Evolutionary conservation across 2,113 vertebrate genomes (phyloP).

Genomic region (Odobenus rosmarus): DNA sequence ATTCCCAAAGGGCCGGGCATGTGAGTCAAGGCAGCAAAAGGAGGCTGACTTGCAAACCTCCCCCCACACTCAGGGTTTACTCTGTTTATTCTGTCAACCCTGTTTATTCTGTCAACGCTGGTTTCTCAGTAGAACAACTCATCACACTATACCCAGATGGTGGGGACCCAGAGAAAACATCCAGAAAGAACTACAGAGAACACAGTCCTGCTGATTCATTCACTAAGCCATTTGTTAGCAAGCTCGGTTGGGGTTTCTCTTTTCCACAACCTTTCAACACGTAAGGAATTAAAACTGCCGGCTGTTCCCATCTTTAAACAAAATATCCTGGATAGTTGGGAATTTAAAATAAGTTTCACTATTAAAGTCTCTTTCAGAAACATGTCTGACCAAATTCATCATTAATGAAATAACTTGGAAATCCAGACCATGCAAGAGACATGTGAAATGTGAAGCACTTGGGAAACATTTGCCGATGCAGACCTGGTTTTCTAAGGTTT

Average conservation of each 20-base stretch:
- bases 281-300: neutral
- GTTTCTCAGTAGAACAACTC: conserved; percentile 83
- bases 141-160: conserved; percentile 75
- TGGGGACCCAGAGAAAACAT: conserved; percentile 68
- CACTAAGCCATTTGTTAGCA: conserved; percentile 71
- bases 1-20: conserved; percentile 79
- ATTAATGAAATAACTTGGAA: conserved; percentile 45
- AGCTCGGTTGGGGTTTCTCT: conserved; percentile 54
- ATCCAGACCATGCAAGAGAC: neutral
- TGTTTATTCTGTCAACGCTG: conserved; percentile 85
- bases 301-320: conserved; percentile 47
- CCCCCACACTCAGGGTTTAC: conserved; percentile 79
- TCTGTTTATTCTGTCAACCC: conserved; percentile 73
- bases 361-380: conserved; percentile 34
- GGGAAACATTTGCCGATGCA: neutral
- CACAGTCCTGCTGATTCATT: conserved; percentile 73
- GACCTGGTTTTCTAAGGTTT: neutral
- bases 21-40: conserved; percentile 70
- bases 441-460: neutral
- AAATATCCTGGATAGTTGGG: neutral
- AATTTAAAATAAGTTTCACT: conserved; percentile 53
- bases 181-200: conserved; percentile 62
- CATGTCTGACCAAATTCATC: neutral
- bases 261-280: conserved; percentile 69
- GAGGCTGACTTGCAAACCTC: conserved; percentile 67